Evolutionary conservation across 2,888 invertebrate genomes (phyloP).

Genomic region (Carcina quercana): DNA sequence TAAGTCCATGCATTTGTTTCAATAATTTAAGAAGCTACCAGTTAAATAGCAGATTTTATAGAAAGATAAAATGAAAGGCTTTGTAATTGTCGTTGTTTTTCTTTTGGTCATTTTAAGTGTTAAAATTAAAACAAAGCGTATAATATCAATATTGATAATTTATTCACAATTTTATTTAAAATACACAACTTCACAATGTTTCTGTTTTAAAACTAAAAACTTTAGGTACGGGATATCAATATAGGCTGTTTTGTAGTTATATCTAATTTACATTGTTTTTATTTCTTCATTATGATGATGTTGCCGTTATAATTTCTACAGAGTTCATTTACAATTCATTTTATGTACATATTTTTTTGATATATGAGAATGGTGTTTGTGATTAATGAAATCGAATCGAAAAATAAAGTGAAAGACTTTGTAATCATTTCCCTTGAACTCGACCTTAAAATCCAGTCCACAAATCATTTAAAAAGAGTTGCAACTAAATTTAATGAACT

Average conservation of each 20-base stretch:
- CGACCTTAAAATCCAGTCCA: too few relatives aligned
- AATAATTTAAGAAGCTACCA: too few relatives aligned
- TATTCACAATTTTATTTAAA: conserved; percentile 75
- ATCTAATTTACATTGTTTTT: conserved; percentile 56
- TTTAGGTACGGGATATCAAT: conserved; percentile 68
- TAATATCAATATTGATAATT: conserved; percentile 74
- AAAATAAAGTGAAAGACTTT: too few relatives aligned
- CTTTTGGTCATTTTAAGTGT: conserved; percentile 9
- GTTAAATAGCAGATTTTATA: too few relatives aligned
- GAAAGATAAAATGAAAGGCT: too few relatives aligned
- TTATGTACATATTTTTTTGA: conserved; percentile 57
- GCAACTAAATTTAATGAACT: too few relatives aligned
- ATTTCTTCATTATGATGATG: conserved; percentile 36
- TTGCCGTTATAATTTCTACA: conserved; percentile 49
- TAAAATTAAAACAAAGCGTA: conserved; percentile 28
- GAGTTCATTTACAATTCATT: conserved; percentile 55
- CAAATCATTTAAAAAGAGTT: too few relatives aligned
- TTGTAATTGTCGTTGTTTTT: background rate
- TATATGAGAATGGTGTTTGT: conserved; percentile 36
- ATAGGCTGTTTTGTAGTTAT: conserved; percentile 59
- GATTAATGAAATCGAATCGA: too few relatives aligned
- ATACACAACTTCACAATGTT: conserved; percentile 74
- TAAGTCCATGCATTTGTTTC: too few relatives aligned
- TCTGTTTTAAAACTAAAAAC: conserved; percentile 70
- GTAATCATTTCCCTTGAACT: too few relatives aligned